These are phyloP conservation scores for Baccha elongata DNA, from an alignment of 2,888 invertebrate genomes.

Conservation along the genomic window DNA sequence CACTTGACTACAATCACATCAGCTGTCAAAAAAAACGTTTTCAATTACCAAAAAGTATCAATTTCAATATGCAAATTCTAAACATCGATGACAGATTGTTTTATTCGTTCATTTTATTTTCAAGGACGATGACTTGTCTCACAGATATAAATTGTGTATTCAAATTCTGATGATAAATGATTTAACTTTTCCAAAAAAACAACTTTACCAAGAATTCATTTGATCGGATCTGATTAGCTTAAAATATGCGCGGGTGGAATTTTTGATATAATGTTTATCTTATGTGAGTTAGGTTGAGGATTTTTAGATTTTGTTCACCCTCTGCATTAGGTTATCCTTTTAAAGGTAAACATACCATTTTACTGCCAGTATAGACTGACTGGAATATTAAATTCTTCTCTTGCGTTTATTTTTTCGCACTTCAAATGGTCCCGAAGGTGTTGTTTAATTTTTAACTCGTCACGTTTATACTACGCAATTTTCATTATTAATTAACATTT, in stretches of 20 bases:
- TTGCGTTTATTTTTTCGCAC: constrained; percentile 8
- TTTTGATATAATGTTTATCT: background rate
- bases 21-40: constrained; percentile 15
- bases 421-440: constrained; percentile 48
- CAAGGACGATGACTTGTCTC: constrained; percentile 66
- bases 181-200: constrained; percentile 48
- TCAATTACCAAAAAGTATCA: constrained; percentile 1
- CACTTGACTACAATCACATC: background rate
- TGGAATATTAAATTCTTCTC: constrained; percentile 56
- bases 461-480: constrained; percentile 57
- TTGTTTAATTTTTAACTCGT: constrained; percentile 25
- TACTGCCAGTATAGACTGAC: constrained; percentile 19
- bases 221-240: constrained; percentile 66
- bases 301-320: constrained; percentile 9
- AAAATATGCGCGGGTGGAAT: constrained; percentile 33
- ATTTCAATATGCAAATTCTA: constrained; percentile 21
- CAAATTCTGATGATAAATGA: constrained; percentile 60
- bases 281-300: background rate
- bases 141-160: constrained; percentile 40
- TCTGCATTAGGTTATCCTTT: background rate
- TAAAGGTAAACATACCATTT: constrained; percentile 22
- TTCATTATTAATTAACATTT: constrained; percentile 70
- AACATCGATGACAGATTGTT: constrained; percentile 47
- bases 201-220: constrained; percentile 39
- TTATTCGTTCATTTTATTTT: constrained; percentile 6